Evolutionary conservation across 2,888 invertebrate species (phyloP), one percentile per base, ranked within the genome.

Genomic region (Buathra laborator): DNA sequence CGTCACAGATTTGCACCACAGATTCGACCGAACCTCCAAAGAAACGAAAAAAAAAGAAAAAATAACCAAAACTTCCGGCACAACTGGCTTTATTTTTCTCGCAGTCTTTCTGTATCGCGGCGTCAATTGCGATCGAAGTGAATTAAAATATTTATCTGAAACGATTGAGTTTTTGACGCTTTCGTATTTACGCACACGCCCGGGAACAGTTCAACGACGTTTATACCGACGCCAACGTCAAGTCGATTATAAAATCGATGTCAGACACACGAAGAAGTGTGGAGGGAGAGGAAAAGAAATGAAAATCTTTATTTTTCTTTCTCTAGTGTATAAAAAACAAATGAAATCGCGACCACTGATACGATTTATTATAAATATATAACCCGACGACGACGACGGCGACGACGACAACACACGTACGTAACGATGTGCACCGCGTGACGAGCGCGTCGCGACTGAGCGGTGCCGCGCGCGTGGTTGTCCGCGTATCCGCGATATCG

Each of bases 391-490:
- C 12, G 62, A 66, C 84, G 87, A 87, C 85, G 82, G 87, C 88
- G 89, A 79, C 90, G 88, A 89, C 87, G 85, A 87, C 70, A 89
- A 89, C 87, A 87, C 88, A 87, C 87, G 77, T 78, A 86, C 86
- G 84, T 86, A 84, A 91, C 93, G 93, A 92, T 89, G 90, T 92
- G 90, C 91, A 93, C 93, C 93, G 94, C 92, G 93, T 93, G 94
- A 92, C 91, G 93, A 92, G 92, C 94, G 94, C 93, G 94, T 94
- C 91, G 94, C 94, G 91, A 94, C 92, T 94, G 94, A 93, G 89
- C 92, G 91, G 86, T 92, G 90, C 89, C 92, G 90, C 90, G 90
- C 89, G 89, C 90, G 90, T 90, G 92, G 92, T 90, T 90, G 87
- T 87, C 81, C 85, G 83, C 83, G 85, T 86, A 85, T 79, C 87